A percentile compares a stretch with the other conserved stretches of the same genome.
Conservation (phyloP, 2,113 vertebrate genomes). For the Nettapus auritus region DNA sequence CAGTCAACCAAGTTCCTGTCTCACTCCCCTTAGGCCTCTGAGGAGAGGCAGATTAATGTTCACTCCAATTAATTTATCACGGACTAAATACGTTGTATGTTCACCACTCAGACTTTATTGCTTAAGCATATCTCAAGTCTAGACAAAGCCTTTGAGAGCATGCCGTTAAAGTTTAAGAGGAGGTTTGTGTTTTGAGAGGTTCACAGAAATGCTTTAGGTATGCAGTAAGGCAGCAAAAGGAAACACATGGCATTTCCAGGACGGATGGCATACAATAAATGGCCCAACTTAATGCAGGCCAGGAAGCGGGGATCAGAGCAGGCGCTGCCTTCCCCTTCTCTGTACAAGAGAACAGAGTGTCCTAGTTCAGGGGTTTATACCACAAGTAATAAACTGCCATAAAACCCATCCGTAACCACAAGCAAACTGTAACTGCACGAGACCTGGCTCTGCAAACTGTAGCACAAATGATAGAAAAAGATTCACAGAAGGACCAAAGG, state of each 20-base stretch:
- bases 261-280: not conserved
- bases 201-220: not conserved
- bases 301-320: not conserved
- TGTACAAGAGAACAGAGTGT: not conserved
- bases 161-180: not conserved
- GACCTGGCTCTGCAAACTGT: not conserved
- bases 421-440: not conserved
- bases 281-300: not conserved
- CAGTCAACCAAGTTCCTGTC: rapidly evolving
- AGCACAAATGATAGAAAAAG: not conserved
- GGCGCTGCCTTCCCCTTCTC: not conserved
- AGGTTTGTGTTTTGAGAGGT: not conserved
- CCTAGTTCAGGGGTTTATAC: not conserved
- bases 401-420: not conserved
- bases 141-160: not conserved
- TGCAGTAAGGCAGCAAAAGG: not conserved
- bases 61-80: not conserved
- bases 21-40: not conserved
- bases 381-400: not conserved
- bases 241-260: not conserved
- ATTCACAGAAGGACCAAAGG: not conserved
- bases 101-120: not conserved
- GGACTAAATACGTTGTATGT: not conserved
- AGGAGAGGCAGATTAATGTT: not conserved
- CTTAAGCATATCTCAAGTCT: slow-evolving; percentile 6